Percentiles rank a stretch among this genome's conserved stretches.
phyloP scores from a whole-genome alignment of 1,140 invertebrate genomes.

The Drosophila pachea region DNA sequence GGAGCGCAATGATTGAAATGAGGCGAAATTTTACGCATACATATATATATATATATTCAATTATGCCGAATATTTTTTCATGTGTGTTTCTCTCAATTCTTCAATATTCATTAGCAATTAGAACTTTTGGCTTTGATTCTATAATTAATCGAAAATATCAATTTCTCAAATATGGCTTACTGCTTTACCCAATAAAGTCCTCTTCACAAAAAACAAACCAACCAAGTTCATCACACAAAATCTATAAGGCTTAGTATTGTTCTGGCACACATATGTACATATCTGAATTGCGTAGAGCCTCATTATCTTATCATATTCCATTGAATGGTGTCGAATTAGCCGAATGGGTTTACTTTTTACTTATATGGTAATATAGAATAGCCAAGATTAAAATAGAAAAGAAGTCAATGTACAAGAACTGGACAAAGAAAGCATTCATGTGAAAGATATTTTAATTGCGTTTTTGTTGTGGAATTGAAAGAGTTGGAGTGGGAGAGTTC shows the following conservation, averaged over 20 bases:
- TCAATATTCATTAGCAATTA: too few relatives aligned
- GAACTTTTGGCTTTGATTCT: neutral
- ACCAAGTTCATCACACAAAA: constrained; percentile 25
- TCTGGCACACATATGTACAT: constrained; percentile 13
- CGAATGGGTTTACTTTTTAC: constrained; percentile 18
- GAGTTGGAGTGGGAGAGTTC: too few relatives aligned
- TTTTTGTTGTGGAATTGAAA: neutral
- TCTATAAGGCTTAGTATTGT: constrained; percentile 26
- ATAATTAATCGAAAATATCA: neutral
- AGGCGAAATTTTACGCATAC: neutral
- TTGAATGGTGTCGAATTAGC: constrained; percentile 33
- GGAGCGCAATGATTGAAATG: neutral
- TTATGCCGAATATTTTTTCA: neutral
- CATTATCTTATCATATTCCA: constrained; percentile 40
- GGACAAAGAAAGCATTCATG: neutral
- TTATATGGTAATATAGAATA: constrained; percentile 22
- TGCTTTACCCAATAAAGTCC: neutral
- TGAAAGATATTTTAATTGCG: neutral
- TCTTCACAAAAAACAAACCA: neutral
- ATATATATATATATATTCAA: neutral
- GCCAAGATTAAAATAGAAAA: constrained; percentile 3
- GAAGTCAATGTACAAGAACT: constrained; percentile 2
- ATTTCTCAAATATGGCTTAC: neutral
- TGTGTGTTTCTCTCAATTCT: too few relatives aligned
- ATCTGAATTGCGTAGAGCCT: neutral